Conservation (phyloP, 2,888 invertebrate genomes). For the Lepidonotus clava region DNA sequence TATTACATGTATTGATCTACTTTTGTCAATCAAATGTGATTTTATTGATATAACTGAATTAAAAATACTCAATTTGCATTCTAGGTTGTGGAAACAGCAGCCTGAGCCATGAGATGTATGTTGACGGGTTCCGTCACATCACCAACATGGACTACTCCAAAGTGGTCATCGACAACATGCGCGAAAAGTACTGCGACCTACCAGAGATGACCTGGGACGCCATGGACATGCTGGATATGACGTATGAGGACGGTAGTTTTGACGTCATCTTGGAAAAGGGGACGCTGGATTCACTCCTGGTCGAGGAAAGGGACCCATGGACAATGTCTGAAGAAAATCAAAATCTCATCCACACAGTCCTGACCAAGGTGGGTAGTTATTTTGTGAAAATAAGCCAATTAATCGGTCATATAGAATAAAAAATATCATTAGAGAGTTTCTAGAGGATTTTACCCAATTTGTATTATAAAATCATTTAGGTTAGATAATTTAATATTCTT, state of each 20-base stretch:
- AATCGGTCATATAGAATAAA: no score
- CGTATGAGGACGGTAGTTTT: slow-evolving; percentile 74
- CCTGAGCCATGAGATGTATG: slow-evolving; percentile 80
- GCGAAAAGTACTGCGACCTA: slow-evolving; percentile 68
- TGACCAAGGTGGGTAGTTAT: slow-evolving; percentile 71
- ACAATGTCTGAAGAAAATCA: slow-evolving; percentile 70
- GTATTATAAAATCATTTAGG: no score
- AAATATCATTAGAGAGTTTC: no score
- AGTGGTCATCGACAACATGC: slow-evolving; percentile 79
- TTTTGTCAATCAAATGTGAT: no score
- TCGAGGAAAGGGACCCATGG: slow-evolving; percentile 80
- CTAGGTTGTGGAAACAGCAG: slow-evolving; percentile 81
- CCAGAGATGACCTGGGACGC: slow-evolving; percentile 80
- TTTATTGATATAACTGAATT: background rate
- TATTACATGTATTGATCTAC: no score
- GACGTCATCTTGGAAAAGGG: slow-evolving; percentile 82
- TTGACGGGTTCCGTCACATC: slow-evolving; percentile 79
- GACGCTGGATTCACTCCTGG: slow-evolving; percentile 81
- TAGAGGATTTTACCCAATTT: no score
- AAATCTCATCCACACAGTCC: slow-evolving; percentile 70
- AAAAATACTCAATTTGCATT: background rate
- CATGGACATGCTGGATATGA: slow-evolving; percentile 80
- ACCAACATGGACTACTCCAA: slow-evolving; percentile 81
- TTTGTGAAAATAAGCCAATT: background rate
- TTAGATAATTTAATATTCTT: no score